Percentiles rank a stretch among this genome's conserved stretches.
phyloP scores from a whole-genome alignment of 2,888 invertebrate genomes.

The Dryobota labecula region DNA sequence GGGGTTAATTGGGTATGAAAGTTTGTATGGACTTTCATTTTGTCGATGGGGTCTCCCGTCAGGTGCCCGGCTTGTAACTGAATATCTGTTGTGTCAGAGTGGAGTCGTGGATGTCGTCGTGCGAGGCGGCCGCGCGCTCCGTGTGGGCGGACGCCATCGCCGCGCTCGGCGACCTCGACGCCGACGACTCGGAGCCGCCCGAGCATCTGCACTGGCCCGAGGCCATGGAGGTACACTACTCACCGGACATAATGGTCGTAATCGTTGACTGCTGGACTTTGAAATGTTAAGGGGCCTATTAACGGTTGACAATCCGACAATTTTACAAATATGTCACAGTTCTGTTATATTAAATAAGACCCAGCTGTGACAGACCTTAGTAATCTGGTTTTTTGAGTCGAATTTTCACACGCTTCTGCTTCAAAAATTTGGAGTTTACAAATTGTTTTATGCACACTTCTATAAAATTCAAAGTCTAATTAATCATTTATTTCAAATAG shows the following conservation, averaged over 20 bases:
- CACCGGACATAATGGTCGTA: too few relatives aligned
- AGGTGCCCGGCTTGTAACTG: neutral
- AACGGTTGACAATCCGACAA: too few relatives aligned
- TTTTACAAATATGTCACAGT: neutral
- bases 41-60: neutral
- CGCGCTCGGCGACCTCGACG: constrained; percentile 64
- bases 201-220: constrained; percentile 93
- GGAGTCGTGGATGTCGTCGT: constrained; percentile 55
- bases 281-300: too few relatives aligned
- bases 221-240: constrained; percentile 69
- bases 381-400: neutral
- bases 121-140: constrained; percentile 60
- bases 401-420: neutral
- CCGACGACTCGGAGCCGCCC: constrained; percentile 90
- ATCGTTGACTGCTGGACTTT: neutral
- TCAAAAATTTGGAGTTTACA: neutral
- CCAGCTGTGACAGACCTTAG: neutral
- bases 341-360: neutral
- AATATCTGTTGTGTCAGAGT: constrained; percentile 31
- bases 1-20: neutral
- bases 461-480: too few relatives aligned
- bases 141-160: constrained; percentile 65
- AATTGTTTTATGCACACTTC: neutral
- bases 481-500: too few relatives aligned
- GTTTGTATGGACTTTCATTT: neutral